A percentile compares a stretch with the other conserved stretches of the same genome.
phyloP scores from a whole-genome alignment of 2,797 vertebrate genomes.

The Eulemur coronatus region DNA sequence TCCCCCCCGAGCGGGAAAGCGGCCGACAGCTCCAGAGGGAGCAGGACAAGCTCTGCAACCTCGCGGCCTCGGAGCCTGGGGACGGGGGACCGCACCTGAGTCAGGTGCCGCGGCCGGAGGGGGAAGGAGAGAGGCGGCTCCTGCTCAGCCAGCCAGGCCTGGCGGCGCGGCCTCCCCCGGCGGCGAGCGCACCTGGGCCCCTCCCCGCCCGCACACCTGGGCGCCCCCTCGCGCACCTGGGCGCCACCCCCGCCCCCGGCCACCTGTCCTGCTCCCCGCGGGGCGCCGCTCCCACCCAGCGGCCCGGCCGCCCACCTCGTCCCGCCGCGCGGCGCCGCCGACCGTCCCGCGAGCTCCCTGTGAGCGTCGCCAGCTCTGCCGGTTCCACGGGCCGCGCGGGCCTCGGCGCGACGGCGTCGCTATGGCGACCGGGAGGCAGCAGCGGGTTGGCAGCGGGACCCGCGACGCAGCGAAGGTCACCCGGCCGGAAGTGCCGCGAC shows the following conservation, averaged over 20 bases:
- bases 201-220: not conserved
- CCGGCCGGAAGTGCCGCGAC: not conserved
- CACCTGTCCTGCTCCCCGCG: not conserved
- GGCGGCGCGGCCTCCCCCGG: not conserved
- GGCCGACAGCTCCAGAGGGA: not conserved
- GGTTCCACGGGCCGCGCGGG: conserved; percentile 53
- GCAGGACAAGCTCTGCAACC: rapidly evolving
- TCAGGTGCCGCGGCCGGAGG: not conserved
- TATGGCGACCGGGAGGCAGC: conserved; percentile 52
- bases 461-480: not conserved
- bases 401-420: conserved; percentile 34
- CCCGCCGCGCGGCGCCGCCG: not conserved
- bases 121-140: not conserved
- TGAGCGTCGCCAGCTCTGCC: not conserved
- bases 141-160: not conserved
- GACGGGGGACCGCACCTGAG: not conserved
- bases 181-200: not conserved
- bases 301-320: conserved; percentile 34
- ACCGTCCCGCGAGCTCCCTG: not conserved
- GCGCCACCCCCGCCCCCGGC: not conserved
- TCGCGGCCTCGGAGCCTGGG: not conserved
- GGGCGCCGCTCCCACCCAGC: not conserved
- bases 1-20: too few relatives aligned
- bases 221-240: too few relatives aligned
- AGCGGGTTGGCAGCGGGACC: not conserved